Percentiles rank a stretch among this genome's conserved stretches.
phyloP scores from a whole-genome alignment of 2,797 vertebrate genomes.

The Chelon auratus region DNA sequence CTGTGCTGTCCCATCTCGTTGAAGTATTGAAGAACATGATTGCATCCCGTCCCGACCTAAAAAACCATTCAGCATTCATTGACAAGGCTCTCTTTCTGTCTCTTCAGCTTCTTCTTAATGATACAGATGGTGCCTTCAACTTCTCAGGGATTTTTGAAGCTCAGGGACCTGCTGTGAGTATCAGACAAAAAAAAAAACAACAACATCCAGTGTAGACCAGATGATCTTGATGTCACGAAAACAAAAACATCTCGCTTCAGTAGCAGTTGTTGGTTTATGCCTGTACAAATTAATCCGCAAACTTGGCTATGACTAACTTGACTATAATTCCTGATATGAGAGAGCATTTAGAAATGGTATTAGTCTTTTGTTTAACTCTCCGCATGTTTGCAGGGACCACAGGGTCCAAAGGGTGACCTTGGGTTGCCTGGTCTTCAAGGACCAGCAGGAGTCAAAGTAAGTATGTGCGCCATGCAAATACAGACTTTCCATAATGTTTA shows the following conservation, averaged over 20 bases:
- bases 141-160: constrained; percentile 86
- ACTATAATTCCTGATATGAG: background rate
- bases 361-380: background rate
- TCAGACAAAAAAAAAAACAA: background rate
- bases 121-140: constrained; percentile 88
- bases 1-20: background rate
- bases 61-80: background rate
- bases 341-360: background rate
- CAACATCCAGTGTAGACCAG: background rate
- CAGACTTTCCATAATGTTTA: background rate
- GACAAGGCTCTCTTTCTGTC: constrained; percentile 8
- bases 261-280: background rate
- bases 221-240: background rate
- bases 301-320: background rate
- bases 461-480: background rate
- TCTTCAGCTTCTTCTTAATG: constrained; percentile 88
- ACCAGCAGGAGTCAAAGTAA: constrained; percentile 88
- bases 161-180: constrained; percentile 85
- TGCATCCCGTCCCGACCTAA: too few relatives aligned
- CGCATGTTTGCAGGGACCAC: constrained; percentile 83
- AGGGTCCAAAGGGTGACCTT: constrained; percentile 90
- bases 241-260: background rate
- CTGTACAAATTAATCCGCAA: background rate
- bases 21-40: background rate
- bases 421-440: constrained; percentile 88